phyloP scores from a whole-genome alignment of 2,888 invertebrate species.

The Pristionchus exspectatus region DNA sequence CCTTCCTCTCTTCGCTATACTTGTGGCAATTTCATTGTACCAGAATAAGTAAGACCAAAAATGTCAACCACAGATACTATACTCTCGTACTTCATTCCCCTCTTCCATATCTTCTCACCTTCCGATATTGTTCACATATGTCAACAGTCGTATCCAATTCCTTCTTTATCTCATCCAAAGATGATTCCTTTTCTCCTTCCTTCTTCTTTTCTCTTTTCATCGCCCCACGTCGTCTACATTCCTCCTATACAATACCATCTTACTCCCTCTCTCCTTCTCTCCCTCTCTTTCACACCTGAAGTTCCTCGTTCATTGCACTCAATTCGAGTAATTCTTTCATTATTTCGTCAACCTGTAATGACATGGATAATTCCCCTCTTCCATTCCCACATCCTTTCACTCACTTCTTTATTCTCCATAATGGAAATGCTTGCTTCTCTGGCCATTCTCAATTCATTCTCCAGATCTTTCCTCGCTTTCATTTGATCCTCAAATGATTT shows the following conservation, averaged over 20 bases:
- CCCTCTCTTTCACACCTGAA: neutral
- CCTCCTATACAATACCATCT: constrained; percentile 18
- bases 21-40: neutral
- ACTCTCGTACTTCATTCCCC: too few species aligned
- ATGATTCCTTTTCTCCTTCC: neutral
- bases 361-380: neutral
- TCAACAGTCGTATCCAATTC: constrained; percentile 24
- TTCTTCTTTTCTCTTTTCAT: neutral
- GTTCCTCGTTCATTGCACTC: constrained; percentile 28
- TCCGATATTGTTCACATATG: constrained; percentile 10
- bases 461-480: neutral
- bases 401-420: constrained; percentile 14
- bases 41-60: too few species aligned
- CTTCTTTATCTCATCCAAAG: constrained; percentile 6
- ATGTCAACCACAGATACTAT: too few species aligned
- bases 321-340: constrained; percentile 12
- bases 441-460: neutral
- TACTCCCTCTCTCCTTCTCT: neutral
- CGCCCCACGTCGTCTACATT: constrained; percentile 19
- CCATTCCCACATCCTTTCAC: neutral
- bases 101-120: neutral
- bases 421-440: neutral
- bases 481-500: neutral
- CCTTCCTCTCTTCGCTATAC: too few species aligned
- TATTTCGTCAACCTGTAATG: constrained; percentile 16